Conservation (phyloP, 2,797 vertebrate species). For the Darevskia mixta region DNA sequence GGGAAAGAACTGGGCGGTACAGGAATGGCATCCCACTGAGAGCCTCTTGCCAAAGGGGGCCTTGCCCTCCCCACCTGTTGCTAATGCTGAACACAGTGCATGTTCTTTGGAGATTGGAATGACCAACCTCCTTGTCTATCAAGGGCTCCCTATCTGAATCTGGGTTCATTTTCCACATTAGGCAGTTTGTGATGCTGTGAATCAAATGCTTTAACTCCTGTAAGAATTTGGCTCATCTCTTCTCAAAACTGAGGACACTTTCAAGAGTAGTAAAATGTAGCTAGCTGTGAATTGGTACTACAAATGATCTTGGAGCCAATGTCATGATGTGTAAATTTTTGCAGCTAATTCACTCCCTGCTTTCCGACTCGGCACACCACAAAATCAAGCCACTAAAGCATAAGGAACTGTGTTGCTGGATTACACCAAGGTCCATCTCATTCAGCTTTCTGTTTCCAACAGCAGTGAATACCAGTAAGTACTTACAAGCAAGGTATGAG, state of each 20-base stretch:
- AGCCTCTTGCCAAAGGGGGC: neutral
- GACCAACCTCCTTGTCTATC: neutral
- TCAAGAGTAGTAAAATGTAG: neutral
- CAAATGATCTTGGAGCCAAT: neutral
- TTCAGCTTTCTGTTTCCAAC: neutral
- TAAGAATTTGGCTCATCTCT: neutral
- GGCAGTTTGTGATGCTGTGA: neutral
- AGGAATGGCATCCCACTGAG: neutral
- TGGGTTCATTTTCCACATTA: neutral
- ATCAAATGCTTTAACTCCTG: neutral
- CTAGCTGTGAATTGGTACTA: slow-evolving; percentile 9
- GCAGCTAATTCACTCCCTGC: too few relatives aligned
- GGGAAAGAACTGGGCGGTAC: neutral
- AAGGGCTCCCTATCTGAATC: neutral
- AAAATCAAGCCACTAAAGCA: too few relatives aligned
- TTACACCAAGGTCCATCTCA: neutral
- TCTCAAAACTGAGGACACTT: slow-evolving; percentile 8
- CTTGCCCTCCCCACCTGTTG: too few relatives aligned
- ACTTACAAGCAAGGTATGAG: neutral
- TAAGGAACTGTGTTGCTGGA: neutral
- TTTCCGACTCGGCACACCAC: neutral
- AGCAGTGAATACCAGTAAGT: neutral
- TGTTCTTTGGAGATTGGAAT: neutral
- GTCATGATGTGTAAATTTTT: slow-evolving; percentile 11
- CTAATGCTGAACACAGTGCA: too few relatives aligned